Evolutionary conservation across 2,888 invertebrate species (phyloP).

Genomic region (Agriotes lineatus): DNA sequence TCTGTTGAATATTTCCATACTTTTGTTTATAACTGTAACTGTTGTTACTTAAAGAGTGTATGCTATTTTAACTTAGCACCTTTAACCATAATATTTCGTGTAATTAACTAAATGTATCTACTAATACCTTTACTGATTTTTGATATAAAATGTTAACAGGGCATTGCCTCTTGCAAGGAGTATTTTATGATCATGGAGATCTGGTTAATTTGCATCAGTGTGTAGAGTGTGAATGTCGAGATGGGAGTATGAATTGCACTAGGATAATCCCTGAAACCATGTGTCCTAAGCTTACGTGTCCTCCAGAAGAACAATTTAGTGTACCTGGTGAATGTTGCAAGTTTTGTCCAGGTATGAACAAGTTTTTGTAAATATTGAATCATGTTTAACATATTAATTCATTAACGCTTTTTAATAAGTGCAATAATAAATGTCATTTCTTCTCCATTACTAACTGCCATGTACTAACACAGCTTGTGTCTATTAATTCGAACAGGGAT

Average conservation of each 20-base stretch:
- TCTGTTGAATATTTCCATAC: too few species aligned
- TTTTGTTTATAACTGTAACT: too few species aligned
- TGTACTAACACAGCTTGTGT: slow-evolving; percentile 9
- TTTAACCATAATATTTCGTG: too few species aligned
- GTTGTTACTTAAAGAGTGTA: too few species aligned
- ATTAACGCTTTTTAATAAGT: slow-evolving; percentile 4
- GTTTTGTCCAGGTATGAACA: slow-evolving; percentile 82
- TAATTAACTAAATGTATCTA: too few species aligned
- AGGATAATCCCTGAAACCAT: slow-evolving; percentile 78
- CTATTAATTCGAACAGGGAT: slow-evolving; percentile 71
- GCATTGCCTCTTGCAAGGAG: slow-evolving; percentile 59
- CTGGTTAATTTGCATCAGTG: slow-evolving; percentile 80
- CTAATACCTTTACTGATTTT: too few species aligned
- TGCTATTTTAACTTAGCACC: too few species aligned
- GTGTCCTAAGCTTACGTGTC: slow-evolving; percentile 85
- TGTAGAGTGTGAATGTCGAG: slow-evolving; percentile 84
- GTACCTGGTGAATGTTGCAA: slow-evolving; percentile 91
- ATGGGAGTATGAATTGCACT: slow-evolving; percentile 85
- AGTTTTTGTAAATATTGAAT: background rate
- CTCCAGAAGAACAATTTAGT: slow-evolving; percentile 81
- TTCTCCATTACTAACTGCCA: slow-evolving; percentile 18
- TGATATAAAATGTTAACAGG: slow-evolving; percentile 56
- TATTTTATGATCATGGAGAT: slow-evolving; percentile 84
- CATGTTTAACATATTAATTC: background rate
- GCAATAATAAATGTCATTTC: background rate